phyloP scores from a whole-genome alignment of 2,797 vertebrate species.

The Notoglanidium macrostoma region DNA sequence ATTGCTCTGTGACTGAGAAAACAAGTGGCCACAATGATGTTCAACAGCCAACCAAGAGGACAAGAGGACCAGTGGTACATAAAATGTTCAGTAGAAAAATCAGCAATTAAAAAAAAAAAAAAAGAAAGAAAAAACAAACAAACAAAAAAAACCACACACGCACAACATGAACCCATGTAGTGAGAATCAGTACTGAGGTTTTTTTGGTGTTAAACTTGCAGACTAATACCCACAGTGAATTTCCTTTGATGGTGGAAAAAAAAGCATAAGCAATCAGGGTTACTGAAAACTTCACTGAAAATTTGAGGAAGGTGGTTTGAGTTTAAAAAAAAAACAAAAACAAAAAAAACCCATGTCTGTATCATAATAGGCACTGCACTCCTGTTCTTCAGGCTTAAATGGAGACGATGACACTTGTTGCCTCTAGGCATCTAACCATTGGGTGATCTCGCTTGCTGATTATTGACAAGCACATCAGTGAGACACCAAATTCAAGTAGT shows the following conservation, averaged over 20 bases:
- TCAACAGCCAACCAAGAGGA: constrained; percentile 56
- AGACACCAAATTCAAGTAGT: constrained; percentile 30
- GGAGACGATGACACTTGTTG: neutral
- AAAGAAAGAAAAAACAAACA: neutral
- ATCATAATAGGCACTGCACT: constrained; percentile 30
- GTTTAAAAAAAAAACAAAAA: neutral
- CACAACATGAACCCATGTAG: constrained; percentile 19
- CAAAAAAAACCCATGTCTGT: neutral
- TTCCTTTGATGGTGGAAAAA: constrained; percentile 6
- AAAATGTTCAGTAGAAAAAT: constrained; percentile 44
- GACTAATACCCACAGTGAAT: constrained; percentile 22
- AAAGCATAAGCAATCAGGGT: constrained; percentile 6
- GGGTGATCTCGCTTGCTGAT: neutral
- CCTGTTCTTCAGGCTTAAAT: constrained; percentile 35
- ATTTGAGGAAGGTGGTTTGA: constrained; percentile 11
- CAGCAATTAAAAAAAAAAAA: neutral
- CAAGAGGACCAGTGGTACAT: constrained; percentile 48
- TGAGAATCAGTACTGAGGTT: constrained; percentile 28
- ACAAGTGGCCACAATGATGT: constrained; percentile 47
- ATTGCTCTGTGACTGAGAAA: constrained; percentile 65
- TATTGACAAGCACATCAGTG: constrained; percentile 2
- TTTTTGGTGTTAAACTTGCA: constrained; percentile 31
- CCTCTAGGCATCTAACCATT: neutral
- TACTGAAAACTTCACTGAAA: constrained; percentile 26
- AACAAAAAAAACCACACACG: neutral